phyloP scores from a whole-genome alignment of 2,888 invertebrate genomes.

The Lithophane semibrunnea region DNA sequence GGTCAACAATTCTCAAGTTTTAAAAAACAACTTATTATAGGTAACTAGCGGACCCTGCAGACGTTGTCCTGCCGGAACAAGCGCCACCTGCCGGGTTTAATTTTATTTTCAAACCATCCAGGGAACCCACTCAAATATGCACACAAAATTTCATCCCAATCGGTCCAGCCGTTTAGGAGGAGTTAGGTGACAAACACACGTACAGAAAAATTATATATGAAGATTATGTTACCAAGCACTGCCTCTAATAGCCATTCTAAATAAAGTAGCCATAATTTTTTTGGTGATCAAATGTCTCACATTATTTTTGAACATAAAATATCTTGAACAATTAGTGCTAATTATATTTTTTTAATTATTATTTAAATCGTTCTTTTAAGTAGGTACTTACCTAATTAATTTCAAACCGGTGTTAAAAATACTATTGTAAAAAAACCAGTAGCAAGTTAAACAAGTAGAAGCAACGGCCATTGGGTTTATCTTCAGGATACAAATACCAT shows the following conservation, averaged over 20 bases:
- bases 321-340: neutral
- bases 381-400: too few relatives aligned
- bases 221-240: neutral
- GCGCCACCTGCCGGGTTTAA: too few relatives aligned
- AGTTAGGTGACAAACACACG: too few relatives aligned
- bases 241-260: neutral
- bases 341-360: neutral
- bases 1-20: neutral
- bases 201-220: too few relatives aligned
- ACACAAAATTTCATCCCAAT: too few relatives aligned
- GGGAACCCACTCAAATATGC: too few relatives aligned
- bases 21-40: neutral
- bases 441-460: neutral
- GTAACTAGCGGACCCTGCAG: neutral
- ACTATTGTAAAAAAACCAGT: conserved; percentile 1
- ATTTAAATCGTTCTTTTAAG: too few relatives aligned
- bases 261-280: neutral
- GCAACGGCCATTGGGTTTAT: conserved; percentile 15
- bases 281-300: neutral
- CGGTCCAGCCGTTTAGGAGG: too few relatives aligned
- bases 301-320: neutral
- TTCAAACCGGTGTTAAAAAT: neutral
- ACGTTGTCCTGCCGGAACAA: too few relatives aligned
- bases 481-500: conserved; percentile 6
- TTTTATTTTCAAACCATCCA: too few relatives aligned